phyloP scores from a whole-genome alignment of 2,113 vertebrate genomes.

The Coracopsis vasa region DNA sequence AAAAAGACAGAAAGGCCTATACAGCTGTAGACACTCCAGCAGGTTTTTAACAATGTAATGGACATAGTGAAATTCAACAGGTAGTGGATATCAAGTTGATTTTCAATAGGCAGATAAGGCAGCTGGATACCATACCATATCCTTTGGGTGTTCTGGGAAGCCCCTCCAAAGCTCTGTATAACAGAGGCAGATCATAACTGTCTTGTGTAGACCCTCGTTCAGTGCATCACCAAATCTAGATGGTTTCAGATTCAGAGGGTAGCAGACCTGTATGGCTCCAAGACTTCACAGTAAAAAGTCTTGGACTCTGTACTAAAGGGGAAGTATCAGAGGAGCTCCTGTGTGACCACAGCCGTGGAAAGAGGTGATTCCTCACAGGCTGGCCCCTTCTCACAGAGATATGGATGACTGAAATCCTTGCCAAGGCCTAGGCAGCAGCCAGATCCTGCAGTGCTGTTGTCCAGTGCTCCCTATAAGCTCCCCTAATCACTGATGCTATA shows the following conservation, averaged over 20 bases:
- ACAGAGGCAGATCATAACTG: not conserved
- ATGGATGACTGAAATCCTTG: not conserved
- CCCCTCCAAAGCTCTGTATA: not conserved
- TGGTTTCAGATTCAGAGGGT: not conserved
- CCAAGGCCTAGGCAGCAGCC: not conserved
- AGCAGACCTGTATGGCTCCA: not conserved
- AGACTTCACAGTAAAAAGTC: not conserved
- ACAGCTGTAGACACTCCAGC: not conserved
- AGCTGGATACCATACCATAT: not conserved
- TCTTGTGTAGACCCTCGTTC: not conserved
- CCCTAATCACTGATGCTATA: not conserved
- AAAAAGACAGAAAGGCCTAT: not conserved
- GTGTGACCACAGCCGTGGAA: not conserved
- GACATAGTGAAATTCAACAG: not conserved
- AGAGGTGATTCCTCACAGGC: not conserved
- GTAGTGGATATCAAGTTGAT: not conserved
- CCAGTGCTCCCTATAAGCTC: not conserved
- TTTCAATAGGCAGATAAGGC: not conserved
- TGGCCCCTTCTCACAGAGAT: not conserved
- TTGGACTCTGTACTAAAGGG: not conserved
- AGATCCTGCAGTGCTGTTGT: not conserved
- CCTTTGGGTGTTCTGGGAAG: not conserved
- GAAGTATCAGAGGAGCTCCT: not conserved
- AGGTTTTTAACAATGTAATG: not conserved
- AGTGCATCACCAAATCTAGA: not conserved